These are phyloP conservation scores for Cataglyphis rosenhaueri DNA, from an alignment of 2,888 invertebrate genomes.

Conservation along the genomic window DNA sequence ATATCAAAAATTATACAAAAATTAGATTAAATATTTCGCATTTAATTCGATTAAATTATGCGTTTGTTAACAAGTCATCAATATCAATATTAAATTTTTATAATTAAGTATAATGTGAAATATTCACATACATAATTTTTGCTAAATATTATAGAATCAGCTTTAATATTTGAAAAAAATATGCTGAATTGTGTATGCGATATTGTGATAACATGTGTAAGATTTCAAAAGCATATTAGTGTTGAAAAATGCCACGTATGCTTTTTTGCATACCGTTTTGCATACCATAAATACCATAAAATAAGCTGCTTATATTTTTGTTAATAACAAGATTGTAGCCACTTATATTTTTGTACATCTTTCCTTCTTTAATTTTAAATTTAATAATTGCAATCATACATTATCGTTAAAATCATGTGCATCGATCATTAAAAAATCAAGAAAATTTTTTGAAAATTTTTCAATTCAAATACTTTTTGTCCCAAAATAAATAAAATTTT, in stretches of 20 bases:
- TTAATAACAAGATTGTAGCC: neutral
- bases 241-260: conserved; percentile 26
- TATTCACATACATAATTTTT: neutral
- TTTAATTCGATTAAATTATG: conserved; percentile 1
- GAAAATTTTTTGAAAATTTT: neutral
- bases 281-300: conserved; percentile 23
- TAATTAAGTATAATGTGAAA: neutral
- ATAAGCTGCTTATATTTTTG: conserved; percentile 12
- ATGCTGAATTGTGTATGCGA: conserved; percentile 17
- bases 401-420: neutral
- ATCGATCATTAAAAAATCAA: neutral
- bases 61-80: neutral
- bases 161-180: neutral
- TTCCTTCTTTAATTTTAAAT: neutral
- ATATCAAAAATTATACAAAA: neutral
- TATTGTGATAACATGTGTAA: conserved; percentile 19
- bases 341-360: neutral
- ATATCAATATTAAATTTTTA: neutral
- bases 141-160: neutral
- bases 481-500: conserved; percentile 3
- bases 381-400: conserved; percentile 8
- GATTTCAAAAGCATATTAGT: conserved; percentile 37
- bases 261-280: no score
- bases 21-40: neutral
- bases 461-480: neutral